Evolutionary conservation across 2,888 invertebrate species (phyloP), one percentile per base, ranked within the genome.

Genomic region (Baccha elongata): DNA sequence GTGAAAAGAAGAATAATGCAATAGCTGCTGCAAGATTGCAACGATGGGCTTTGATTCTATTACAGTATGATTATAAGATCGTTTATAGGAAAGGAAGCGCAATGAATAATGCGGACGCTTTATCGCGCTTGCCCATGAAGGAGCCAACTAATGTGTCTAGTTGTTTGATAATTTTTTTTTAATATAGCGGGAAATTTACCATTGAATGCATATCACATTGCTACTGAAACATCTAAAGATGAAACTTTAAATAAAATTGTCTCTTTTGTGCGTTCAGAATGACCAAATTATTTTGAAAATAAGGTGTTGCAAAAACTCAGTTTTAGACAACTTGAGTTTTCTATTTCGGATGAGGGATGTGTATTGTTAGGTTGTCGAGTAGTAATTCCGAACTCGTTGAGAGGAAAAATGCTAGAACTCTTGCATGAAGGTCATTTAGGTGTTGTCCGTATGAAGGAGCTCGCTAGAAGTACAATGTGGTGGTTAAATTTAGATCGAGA

Each of bases 401-500:
- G 21, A 6, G 44, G 44, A 11, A 46, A 46, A 21, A 46, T 46
- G 44, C 4, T 46, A 46, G 44, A 46, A 46, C 44, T 46, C 2
- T 11, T 46, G 13, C 44, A 46, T 21, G 40, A 40, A 19, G 44
- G 44, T 19, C 44, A 44, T 19, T 10, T 44, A 19, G 46, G 46
- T 21, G 46, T 48, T 23, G 44, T 60, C 11, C 32, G 60, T 0
- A 44, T 44, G 60, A 60, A 40, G 11, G 23, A 13, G 10, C 10
- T 58, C 3, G 26, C 58, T 15, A 13, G 58, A 44, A 13, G 46
- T 35, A 21, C 10, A 23, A 35, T 62, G 19, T 62, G 46, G 62
- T 62, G 46, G 55, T 11, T 62, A 3, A 62, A 48, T 62, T 13
- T 62, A 4, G 50, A 65, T 26, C 40, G 50, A n/a, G 40, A 65